Evolutionary conservation across 2,797 vertebrate species (phyloP), one percentile per base, ranked within the genome.

Genomic region (Pangasius sanitwongsei): DNA sequence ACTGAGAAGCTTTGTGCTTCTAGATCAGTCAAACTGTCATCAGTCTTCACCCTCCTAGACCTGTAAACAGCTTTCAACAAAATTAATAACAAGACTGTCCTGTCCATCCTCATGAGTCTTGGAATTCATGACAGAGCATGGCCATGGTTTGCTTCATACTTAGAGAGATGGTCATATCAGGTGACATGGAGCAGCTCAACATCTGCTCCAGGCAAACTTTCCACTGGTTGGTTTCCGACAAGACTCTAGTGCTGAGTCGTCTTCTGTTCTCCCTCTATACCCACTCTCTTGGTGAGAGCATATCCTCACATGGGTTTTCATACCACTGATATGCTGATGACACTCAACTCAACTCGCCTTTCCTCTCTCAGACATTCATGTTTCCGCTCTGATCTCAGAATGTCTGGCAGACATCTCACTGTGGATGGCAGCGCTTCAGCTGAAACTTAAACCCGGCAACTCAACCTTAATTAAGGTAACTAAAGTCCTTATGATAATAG

Each of bases 371-470:
- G 57, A 28, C 12, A 44, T 11, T 82, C 3, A 57, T 53, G 9
- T 81, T 81, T 81, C 53, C 2, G 6, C 7, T 8, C 41, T n/a
- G 3, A n/a, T 48, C 28, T 83, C 82, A 31, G 20, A 7, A 50
- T 41, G 34, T 61, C 12, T 83, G 13, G 23, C 34, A 6, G 57
- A 11, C 15, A 31, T 84, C 16, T 67, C 41, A 50, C 1, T 1
- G 11, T 50, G 28, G 9, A 67, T 48, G 20, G 28, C 8, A 50
- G 61, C 28, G 50, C 7, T 83, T 67, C 28, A 50, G 16, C 7
- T 83, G 61, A 84, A 84, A 67, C 61, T 31, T 50, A 65, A 84
- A 44, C 61, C 41, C 63, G 50, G 13, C 13, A 84, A 67, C 41
- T 28, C 41, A 12, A 75, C 9, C 11, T 48, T 75, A 48, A 48